Percentiles rank a stretch among this genome's conserved stretches.
Conservation (phyloP, 2,888 invertebrate genomes). For the Melanargia galathea region DNA sequence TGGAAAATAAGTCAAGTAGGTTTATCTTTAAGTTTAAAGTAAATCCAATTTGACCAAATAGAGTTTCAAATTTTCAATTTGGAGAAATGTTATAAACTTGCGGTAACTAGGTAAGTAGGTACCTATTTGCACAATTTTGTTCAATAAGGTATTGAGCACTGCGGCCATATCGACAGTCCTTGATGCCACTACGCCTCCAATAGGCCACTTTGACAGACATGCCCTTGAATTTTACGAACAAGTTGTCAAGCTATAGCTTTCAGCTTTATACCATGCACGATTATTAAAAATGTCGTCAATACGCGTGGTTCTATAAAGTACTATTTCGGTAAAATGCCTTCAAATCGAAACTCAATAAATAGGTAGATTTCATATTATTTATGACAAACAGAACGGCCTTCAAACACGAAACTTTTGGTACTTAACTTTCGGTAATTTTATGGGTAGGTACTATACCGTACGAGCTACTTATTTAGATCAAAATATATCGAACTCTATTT, state of each 20-base stretch:
- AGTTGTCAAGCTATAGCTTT: constrained; percentile 1
- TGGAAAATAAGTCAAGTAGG: too few relatives aligned
- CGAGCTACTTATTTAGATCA: background rate
- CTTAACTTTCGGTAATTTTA: background rate
- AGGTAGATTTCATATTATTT: background rate
- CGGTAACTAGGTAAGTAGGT: background rate
- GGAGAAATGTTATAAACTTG: background rate
- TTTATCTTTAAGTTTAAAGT: too few relatives aligned
- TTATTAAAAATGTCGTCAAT: background rate
- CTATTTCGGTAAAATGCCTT: background rate
- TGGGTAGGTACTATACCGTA: background rate
- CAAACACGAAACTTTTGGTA: constrained; percentile 14
- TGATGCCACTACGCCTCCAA: constrained; percentile 1
- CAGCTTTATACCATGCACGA: background rate
- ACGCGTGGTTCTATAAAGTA: background rate
- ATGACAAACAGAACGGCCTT: background rate
- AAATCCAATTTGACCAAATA: background rate
- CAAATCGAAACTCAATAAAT: constrained; percentile 9
- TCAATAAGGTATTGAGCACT: background rate
- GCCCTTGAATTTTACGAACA: constrained; percentile 18
- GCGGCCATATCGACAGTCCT: background rate
- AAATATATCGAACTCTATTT: background rate
- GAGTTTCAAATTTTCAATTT: background rate
- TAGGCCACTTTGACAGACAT: constrained; percentile 6
- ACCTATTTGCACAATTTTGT: background rate